These are phyloP conservation scores for Darevskia mixta DNA, from an alignment of 2,797 vertebrate genomes.

Conservation along the genomic window DNA sequence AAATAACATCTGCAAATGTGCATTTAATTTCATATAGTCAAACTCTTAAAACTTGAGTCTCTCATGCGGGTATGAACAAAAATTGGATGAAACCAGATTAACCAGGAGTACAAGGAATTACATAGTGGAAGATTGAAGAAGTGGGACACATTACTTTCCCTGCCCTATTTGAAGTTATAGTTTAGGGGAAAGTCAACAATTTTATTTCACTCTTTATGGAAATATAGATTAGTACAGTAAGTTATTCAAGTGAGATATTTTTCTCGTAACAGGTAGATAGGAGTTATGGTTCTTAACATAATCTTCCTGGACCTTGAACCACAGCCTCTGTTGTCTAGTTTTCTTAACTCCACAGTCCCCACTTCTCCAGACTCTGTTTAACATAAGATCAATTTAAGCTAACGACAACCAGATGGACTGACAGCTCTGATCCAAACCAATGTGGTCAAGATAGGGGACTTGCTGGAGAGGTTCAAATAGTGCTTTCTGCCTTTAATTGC, in stretches of 20 bases:
- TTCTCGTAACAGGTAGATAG: background rate
- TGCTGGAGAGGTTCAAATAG: background rate
- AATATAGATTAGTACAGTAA: background rate
- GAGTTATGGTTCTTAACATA: background rate
- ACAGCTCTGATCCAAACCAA: background rate
- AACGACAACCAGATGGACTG: background rate
- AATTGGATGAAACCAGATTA: background rate
- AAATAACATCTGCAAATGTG: background rate
- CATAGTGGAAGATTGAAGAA: background rate
- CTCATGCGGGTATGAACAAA: background rate
- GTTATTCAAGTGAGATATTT: background rate
- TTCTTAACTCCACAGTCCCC: background rate
- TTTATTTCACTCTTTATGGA: background rate
- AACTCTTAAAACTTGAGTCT: background rate
- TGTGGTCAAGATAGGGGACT: background rate
- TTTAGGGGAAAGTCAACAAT: background rate
- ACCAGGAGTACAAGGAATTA: background rate
- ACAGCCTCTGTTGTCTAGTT: background rate
- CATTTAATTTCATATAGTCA: background rate
- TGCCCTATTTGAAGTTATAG: background rate
- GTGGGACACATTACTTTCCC: background rate
- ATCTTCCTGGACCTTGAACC: background rate
- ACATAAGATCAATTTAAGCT: background rate
- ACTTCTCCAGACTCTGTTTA: background rate
- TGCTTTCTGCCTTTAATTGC: background rate